Evolutionary conservation across 1,140 invertebrate species (phyloP), one percentile per base, ranked within the genome.

Genomic region (Coelopa frigida): DNA sequence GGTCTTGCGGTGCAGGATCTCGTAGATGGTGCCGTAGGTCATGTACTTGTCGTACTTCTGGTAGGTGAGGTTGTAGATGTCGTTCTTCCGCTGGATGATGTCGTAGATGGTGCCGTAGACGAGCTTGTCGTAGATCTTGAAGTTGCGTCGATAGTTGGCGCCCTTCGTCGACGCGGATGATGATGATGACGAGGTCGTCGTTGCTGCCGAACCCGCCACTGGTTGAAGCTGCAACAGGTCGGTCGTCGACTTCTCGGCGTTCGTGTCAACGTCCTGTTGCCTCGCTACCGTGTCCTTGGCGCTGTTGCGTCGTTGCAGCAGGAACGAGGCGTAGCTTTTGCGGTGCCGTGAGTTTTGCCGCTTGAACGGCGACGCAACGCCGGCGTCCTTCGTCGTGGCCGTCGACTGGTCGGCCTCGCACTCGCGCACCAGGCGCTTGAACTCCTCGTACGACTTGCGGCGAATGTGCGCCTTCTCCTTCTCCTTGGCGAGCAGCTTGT

Each of bases 11-110:
- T 68, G 62, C 22, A 70, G 29, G 46, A 70, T 70, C 38, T 70
- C 67, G 44, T 70, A 70, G 35, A 70, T 69, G 35, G 67, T 70
- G 48, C 67, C 67, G 39, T 70, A 70, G 29, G 67, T 69, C 66
- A 70, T 70, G 27, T 69, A 69, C 29, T 68, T 68, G 43, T 70
- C 67, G 36, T 70, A 70, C 46, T 66, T 69, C 46, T 68, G 59
- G 51, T 58, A 60, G 14, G 55, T 59, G 29, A 59, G 18, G 22
- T 59, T 59, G 53, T 67, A 70, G 21, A 70, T 69, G 39, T 69
- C 66, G 10, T 67, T 67, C 26, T 69, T 69, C 18, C 60, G 59
- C 49, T 69, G 67, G 14, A 70, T 68, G 3, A 69, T 69, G 32
- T 69, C 66, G 48, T 69, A 69, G 38, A 69, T 68, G 33, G 66